phyloP scores from a whole-genome alignment of 2,113 vertebrate genomes.

The Phylloscopus whistleri region DNA sequence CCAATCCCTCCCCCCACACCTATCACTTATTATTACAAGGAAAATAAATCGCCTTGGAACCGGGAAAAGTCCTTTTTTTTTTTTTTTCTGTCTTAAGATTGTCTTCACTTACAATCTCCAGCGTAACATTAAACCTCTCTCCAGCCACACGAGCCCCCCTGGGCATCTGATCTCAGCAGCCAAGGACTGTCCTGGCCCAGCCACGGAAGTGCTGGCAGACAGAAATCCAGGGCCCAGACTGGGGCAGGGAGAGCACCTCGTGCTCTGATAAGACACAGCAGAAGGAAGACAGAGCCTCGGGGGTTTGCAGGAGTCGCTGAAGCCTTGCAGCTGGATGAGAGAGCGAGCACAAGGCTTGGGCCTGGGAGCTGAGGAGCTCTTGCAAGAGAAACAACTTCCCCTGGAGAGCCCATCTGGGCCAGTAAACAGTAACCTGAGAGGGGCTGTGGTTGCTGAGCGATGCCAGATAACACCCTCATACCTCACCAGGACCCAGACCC shows the following conservation, averaged over 20 bases:
- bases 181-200: background rate
- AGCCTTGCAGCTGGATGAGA: slow-evolving; percentile 34
- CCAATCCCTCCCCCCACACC: background rate
- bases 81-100: background rate
- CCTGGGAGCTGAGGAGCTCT: background rate
- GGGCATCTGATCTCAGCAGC: slow-evolving; percentile 3
- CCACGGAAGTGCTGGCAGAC: background rate
- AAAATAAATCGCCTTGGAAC: background rate
- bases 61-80: background rate
- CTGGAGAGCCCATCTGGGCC: slow-evolving; percentile 3
- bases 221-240: background rate
- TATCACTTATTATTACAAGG: background rate
- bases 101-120: slow-evolving; percentile 2
- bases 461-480: background rate
- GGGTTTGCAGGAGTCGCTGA: background rate
- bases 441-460: background rate
- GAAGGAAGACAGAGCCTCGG: background rate
- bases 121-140: background rate
- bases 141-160: background rate
- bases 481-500: background rate
- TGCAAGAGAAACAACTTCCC: background rate
- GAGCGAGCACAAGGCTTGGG: background rate
- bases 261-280: slow-evolving; percentile 5
- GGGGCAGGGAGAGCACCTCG: background rate
- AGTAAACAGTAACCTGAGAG: slow-evolving; percentile 15